A percentile compares a stretch with the other conserved stretches of the same genome.
Conservation (phyloP, 2,797 vertebrate genomes). For the Argentina silus region DNA sequence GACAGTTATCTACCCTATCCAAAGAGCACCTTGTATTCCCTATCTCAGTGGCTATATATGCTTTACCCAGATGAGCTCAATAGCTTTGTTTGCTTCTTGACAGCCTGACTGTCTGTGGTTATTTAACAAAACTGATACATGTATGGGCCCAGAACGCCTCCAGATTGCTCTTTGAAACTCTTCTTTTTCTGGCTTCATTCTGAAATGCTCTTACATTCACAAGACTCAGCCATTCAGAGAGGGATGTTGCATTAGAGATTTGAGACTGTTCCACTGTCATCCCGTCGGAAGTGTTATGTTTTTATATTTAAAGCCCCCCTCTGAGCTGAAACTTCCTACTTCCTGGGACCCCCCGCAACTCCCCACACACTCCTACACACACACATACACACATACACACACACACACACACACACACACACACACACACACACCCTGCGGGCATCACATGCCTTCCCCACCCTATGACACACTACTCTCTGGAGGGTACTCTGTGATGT, state of each 20-base stretch:
- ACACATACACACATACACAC: constrained; percentile 14
- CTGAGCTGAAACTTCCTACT: background rate
- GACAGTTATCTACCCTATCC: too few species aligned
- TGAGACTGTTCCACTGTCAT: background rate
- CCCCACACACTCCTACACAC: background rate
- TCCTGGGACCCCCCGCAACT: background rate
- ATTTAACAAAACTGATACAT: too few species aligned
- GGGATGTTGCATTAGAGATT: background rate
- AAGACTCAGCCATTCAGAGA: background rate
- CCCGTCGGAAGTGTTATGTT: background rate
- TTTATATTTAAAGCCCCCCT: background rate
- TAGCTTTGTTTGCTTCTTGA: too few species aligned
- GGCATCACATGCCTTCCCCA: constrained; percentile 34
- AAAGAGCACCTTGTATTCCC: too few species aligned
- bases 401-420: constrained; percentile 15
- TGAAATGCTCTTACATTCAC: background rate
- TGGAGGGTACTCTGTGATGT: background rate
- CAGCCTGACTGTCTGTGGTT: too few species aligned
- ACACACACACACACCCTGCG: constrained; percentile 8
- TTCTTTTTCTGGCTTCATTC: background rate
- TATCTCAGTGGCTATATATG: too few species aligned
- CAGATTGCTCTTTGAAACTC: too few species aligned
- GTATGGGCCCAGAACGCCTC: too few species aligned
- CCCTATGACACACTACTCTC: background rate
- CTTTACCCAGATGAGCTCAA: too few species aligned